Evolutionary conservation across 37 sponge, comb jelly and placozoan genomes (phyloP).

Genomic region (Tethya wilhelma): DNA sequence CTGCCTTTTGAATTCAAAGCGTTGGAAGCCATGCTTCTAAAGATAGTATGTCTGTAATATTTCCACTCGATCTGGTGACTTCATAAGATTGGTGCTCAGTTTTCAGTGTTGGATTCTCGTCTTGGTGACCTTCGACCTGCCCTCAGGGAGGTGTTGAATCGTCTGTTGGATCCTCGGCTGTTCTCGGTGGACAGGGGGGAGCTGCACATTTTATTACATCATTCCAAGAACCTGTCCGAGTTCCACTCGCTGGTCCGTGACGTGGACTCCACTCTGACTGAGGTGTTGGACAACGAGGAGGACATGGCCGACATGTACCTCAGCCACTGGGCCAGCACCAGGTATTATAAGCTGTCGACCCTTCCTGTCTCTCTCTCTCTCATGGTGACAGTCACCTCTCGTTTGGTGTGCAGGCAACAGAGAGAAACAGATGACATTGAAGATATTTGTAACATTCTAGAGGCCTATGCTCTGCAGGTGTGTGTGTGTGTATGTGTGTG

Average conservation of each 20-base stretch:
- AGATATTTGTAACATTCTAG: constrained; percentile 63
- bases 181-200: constrained; percentile 58
- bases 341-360: background rate
- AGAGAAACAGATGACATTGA: constrained; percentile 57
- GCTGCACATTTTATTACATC: constrained; percentile 53
- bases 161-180: constrained; percentile 44
- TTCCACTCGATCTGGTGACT: background rate
- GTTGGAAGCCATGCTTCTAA: constrained; percentile 47
- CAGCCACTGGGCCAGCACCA: constrained; percentile 24
- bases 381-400: no score
- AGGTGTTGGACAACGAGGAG: constrained; percentile 55
- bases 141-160: constrained; percentile 28
- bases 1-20: constrained; percentile 59
- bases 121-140: constrained; percentile 8
- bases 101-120: constrained; percentile 30
- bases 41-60: constrained; percentile 34
- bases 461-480: constrained; percentile 64
- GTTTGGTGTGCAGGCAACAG: constrained; percentile 33
- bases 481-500: no score
- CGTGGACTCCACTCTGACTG: constrained; percentile 50
- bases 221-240: constrained; percentile 63
- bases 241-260: constrained; percentile 50
- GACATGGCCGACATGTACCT: constrained; percentile 66
- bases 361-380: no score
- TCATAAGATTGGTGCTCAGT: constrained; percentile 7